Evolutionary conservation across 2,797 vertebrate species (phyloP).

Genomic region (Spondyliosoma cantharus): DNA sequence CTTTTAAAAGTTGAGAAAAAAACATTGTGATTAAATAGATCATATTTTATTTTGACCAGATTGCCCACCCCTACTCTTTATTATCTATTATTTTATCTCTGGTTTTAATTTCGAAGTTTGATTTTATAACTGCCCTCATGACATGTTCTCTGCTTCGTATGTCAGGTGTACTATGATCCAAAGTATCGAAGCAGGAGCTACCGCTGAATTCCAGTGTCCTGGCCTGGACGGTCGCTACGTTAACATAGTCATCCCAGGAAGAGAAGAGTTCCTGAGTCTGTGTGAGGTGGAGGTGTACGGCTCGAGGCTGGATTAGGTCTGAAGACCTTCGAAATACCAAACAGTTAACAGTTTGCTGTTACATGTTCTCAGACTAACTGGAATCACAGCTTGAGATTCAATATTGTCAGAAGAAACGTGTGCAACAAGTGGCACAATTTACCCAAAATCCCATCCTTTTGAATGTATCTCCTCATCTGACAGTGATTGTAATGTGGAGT

Average conservation of each 20-base stretch:
- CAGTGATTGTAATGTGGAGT: not conserved
- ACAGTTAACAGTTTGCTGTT: not conserved
- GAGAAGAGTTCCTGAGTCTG: constrained; percentile 8
- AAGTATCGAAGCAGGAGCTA: not conserved
- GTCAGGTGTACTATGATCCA: not conserved
- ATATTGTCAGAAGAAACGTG: not conserved
- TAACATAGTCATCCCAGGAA: not conserved
- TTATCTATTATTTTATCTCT: too few relatives aligned
- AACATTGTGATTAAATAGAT: too few relatives aligned
- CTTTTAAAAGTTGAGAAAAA: too few relatives aligned
- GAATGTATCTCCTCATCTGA: not conserved
- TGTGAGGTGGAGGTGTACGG: constrained; percentile 27
- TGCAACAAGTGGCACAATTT: not conserved
- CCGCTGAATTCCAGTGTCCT: not conserved
- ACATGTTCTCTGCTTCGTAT: not conserved
- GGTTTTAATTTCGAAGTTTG: too few relatives aligned
- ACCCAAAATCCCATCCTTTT: not conserved
- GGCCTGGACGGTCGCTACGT: constrained; percentile 21
- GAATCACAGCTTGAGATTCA: not conserved
- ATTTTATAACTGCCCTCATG: too few relatives aligned
- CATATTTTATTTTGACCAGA: too few relatives aligned
- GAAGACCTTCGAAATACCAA: not conserved
- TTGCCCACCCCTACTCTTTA: too few relatives aligned
- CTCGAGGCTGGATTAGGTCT: not conserved
- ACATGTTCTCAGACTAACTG: too few relatives aligned